phyloP scores from a whole-genome alignment of 2,113 vertebrate species.

The Rhodinocichla rosea region DNA sequence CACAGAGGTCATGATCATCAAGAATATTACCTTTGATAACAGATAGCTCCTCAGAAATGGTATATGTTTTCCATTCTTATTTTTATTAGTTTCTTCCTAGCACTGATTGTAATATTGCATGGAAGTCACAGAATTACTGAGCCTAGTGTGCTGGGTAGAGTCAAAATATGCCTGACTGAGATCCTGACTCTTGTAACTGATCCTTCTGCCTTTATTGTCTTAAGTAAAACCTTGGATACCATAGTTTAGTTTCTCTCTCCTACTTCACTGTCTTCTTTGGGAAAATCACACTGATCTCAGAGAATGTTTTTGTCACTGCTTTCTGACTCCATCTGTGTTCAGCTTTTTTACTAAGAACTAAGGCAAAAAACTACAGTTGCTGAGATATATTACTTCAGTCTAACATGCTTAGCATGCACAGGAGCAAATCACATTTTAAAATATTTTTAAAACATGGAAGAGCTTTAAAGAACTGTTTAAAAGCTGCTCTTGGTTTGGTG shows the following conservation, averaged over 20 bases:
- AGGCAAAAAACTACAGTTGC: not conserved
- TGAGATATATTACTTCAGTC: not conserved
- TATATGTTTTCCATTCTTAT: not conserved
- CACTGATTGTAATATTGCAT: not conserved
- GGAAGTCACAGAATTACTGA: not conserved
- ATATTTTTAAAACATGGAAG: conserved; percentile 23
- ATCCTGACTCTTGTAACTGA: not conserved
- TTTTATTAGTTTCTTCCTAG: not conserved
- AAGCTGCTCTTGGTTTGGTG: conserved; percentile 22
- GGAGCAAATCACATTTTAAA: not conserved
- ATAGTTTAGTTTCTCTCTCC: not conserved
- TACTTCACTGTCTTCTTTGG: not conserved
- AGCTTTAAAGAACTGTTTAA: conserved; percentile 30
- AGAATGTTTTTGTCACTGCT: not conserved
- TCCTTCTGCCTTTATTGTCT: not conserved
- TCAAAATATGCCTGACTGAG: accelerated
- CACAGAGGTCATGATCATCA: not conserved
- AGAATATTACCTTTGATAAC: not conserved
- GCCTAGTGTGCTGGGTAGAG: not conserved
- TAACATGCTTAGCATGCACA: not conserved
- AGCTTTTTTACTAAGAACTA: not conserved
- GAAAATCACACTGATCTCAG: not conserved
- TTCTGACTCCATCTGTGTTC: not conserved
- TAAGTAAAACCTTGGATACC: not conserved
- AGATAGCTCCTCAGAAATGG: not conserved